A percentile compares a stretch with the other conserved stretches of the same genome.
phyloP scores from a whole-genome alignment of 2,888 invertebrate species.

The Noctua janthe region DNA sequence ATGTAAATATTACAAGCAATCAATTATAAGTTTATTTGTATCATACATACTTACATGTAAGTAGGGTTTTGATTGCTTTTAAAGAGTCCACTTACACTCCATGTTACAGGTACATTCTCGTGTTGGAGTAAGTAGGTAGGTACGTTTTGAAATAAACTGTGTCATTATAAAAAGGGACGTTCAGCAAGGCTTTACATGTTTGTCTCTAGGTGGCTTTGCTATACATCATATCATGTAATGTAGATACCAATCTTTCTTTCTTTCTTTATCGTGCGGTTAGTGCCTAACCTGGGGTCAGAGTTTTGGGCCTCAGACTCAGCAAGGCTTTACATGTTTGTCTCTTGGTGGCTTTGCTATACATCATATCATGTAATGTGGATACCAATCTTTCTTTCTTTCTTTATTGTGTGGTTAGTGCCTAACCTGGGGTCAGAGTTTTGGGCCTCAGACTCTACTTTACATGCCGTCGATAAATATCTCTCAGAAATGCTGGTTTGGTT shows the following conservation, averaged over 20 bases:
- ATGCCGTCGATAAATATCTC: too few species aligned
- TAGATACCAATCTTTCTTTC: neutral
- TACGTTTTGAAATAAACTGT: slow-evolving; percentile 22
- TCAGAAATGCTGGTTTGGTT: too few species aligned
- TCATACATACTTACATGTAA: neutral
- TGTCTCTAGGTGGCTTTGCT: neutral
- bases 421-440: too few species aligned
- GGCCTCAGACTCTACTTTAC: too few species aligned
- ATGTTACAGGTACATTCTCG: neutral
- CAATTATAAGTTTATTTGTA: slow-evolving; percentile 36
- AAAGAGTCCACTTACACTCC: slow-evolving; percentile 12
- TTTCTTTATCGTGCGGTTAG: too few species aligned
- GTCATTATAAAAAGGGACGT: slow-evolving; percentile 9
- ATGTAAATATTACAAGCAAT: slow-evolving; percentile 55
- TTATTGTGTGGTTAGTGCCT: too few species aligned
- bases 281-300: too few species aligned
- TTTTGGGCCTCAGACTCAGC: too few species aligned
- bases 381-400: neutral
- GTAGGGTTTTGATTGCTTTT: slow-evolving; percentile 24
- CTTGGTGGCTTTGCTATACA: neutral
- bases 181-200: neutral
- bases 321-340: neutral
- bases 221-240: neutral
- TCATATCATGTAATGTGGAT: neutral
- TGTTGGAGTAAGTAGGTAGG: neutral